A percentile compares a stretch with the other conserved stretches of the same genome.
These are phyloP conservation scores for Scortum barcoo DNA, from an alignment of 2,113 vertebrate genomes.

Conservation along the genomic window DNA sequence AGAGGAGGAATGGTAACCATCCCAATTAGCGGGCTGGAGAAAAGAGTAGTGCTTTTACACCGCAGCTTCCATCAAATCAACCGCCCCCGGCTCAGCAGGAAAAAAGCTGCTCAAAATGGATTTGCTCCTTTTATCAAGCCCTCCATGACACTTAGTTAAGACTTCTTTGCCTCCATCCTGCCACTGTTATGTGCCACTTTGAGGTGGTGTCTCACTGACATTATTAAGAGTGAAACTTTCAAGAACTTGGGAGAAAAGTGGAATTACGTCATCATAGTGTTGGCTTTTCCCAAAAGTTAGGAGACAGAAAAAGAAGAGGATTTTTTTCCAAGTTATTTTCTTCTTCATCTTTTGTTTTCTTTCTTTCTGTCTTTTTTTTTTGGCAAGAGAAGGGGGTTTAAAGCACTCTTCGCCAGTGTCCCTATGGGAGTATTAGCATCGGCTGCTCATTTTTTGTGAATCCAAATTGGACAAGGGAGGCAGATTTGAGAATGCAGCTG, in stretches of 20 bases:
- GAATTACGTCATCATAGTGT: slow-evolving; percentile 65
- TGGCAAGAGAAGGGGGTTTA: slow-evolving; percentile 43
- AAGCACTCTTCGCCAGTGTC: slow-evolving; percentile 51
- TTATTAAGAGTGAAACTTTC: slow-evolving; percentile 75
- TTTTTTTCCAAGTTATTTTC: slow-evolving; percentile 46
- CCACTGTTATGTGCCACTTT: slow-evolving; percentile 73
- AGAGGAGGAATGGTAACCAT: slow-evolving; percentile 69
- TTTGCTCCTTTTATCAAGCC: slow-evolving; percentile 78
- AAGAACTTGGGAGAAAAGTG: slow-evolving; percentile 61
- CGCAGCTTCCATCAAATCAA: slow-evolving; percentile 73
- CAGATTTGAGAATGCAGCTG: slow-evolving; percentile 63
- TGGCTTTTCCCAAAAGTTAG: slow-evolving; percentile 72
- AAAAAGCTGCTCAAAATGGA: slow-evolving; percentile 72
- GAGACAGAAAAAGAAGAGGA: slow-evolving; percentile 40
- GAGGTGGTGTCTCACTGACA: slow-evolving; percentile 65
- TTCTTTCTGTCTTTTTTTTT: slow-evolving; percentile 21
- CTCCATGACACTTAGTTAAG: slow-evolving; percentile 80
- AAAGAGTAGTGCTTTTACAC: slow-evolving; percentile 71
- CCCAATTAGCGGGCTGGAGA: slow-evolving; percentile 77
- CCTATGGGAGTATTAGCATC: slow-evolving; percentile 69
- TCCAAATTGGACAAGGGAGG: slow-evolving; percentile 68
- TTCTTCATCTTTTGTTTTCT: slow-evolving; percentile 66
- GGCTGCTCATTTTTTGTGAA: slow-evolving; percentile 65
- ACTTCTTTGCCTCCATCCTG: slow-evolving; percentile 71
- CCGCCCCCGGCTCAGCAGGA: slow-evolving; percentile 75